Conservation (phyloP, 2,797 vertebrate species). For the Enteromius anoplus region DNA sequence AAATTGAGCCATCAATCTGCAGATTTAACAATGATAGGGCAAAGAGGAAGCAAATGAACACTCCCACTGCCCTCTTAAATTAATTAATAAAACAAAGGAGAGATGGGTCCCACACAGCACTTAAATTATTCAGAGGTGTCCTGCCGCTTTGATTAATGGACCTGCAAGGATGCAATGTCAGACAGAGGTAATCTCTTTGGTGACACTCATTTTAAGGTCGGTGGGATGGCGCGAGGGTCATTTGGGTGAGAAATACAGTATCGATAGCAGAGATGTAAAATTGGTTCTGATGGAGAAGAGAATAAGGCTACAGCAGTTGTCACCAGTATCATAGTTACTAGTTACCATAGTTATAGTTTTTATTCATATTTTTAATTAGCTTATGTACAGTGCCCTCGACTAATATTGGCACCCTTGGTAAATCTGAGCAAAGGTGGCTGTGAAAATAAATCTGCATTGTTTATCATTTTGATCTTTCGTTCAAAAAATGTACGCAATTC, state of each 20-base stretch:
- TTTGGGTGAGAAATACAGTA: neutral
- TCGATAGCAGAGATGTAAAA: neutral
- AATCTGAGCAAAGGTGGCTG: too few species aligned
- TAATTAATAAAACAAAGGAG: constrained; percentile 59
- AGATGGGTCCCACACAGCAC: constrained; percentile 47
- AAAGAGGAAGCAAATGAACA: constrained; percentile 57
- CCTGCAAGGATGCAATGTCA: constrained; percentile 49
- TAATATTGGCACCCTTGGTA: too few species aligned
- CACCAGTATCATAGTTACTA: neutral
- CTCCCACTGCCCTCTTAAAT: constrained; percentile 50
- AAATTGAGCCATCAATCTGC: constrained; percentile 63
- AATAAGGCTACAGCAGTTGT: neutral
- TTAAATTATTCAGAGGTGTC: constrained; percentile 53
- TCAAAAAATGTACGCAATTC: too few species aligned
- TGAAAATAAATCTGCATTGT: too few species aligned
- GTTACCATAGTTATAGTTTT: neutral
- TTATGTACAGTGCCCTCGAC: too few species aligned
- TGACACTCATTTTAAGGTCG: constrained; percentile 24
- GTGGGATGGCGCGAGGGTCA: constrained; percentile 16
- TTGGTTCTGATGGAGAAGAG: neutral
- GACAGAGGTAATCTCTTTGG: constrained; percentile 35
- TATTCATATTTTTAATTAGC: neutral
- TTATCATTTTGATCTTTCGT: too few species aligned
- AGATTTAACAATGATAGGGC: constrained; percentile 54
- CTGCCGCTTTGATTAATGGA: constrained; percentile 55